Evolutionary conservation across 2,797 vertebrate genomes (phyloP), one percentile per base, ranked within the genome.

Genomic region (Pseudotriccus pelzelni): DNA sequence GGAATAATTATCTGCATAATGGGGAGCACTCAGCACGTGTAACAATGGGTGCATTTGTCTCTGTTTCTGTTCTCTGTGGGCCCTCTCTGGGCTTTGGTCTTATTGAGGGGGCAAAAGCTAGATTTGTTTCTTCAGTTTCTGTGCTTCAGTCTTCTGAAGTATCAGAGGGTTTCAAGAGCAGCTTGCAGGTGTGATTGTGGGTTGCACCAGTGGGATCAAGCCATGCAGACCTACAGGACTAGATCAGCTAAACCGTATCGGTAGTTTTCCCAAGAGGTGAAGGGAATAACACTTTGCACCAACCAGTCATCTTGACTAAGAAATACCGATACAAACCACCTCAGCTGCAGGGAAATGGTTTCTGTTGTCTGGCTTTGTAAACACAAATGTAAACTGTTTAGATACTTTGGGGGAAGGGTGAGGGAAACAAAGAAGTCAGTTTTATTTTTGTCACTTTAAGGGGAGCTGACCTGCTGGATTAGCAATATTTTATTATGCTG

Each of bases 1-100:
- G 84, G 72, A 77, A 64, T 62, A 83, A 94, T 34, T 73, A 53
- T 30, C 62, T 87, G 78, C 60, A 13, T 37, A 68, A 70, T 16
- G 36, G 80, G 80, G 80, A 91, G 53, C 11, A 34, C 88, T 94
- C 91, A 53, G 66, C 0, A 11, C 2, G 4, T 52, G 39, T 37
- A 37, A 13, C 23, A 27, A 77, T 7, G 82, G 76, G 53, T 67
- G 86, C 78, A 59, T 58, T 86, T 94, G 63, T 75, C 70, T 73
- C 34, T n/a, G 17, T 76, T 88, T 78, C 52, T 92, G 47, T 41
- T 91, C 50, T 66, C 79, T 60, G 22, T 37, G 79, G 32, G 32
- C 12, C 30, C 36, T 50, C 41, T 81, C 59, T 53, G 34, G 49
- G 28, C 55, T 69, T 23, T 63, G 53, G 67, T 14, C 56, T 84